Conservation (phyloP, 2,113 vertebrate species). For the Lipophrys pholis region DNA sequence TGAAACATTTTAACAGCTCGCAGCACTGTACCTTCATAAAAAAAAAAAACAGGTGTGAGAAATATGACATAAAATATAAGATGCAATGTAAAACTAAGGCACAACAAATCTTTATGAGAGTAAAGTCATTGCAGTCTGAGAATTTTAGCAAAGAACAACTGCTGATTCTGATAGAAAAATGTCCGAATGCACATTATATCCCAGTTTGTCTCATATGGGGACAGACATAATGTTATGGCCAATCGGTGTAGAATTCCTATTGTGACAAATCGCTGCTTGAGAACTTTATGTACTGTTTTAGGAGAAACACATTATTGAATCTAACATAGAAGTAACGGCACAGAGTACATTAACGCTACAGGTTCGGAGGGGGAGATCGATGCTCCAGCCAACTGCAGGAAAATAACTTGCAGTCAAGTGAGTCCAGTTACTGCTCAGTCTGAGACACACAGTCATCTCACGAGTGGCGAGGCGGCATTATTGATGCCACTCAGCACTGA, state of each 20-base stretch:
- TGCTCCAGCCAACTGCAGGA: constrained; percentile 42
- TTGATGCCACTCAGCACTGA: constrained; percentile 62
- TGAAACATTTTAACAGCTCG: too few relatives aligned
- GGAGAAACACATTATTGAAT: constrained; percentile 26
- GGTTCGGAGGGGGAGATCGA: constrained; percentile 47
- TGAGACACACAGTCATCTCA: constrained; percentile 34
- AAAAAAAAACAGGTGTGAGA: too few relatives aligned
- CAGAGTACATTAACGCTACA: constrained; percentile 13
- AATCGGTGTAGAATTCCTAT: constrained; percentile 4
- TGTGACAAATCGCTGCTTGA: constrained; percentile 18
- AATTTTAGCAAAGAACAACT: too few relatives aligned
- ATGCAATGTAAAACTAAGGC: too few relatives aligned
- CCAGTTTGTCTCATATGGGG: too few relatives aligned
- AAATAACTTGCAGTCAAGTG: constrained; percentile 42
- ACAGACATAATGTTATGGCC: too few relatives aligned
- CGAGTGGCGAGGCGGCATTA: constrained; percentile 44
- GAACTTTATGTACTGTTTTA: neutral
- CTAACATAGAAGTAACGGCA: constrained; percentile 23
- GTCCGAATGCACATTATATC: too few relatives aligned
- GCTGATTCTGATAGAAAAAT: too few relatives aligned
- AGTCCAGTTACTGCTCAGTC: constrained; percentile 50
- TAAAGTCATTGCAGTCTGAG: too few relatives aligned
- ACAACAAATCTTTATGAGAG: too few relatives aligned
- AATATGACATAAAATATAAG: too few relatives aligned
- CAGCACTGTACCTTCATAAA: too few relatives aligned